A percentile compares a stretch with the other conserved stretches of the same genome.
Evolutionary conservation across 2,888 invertebrate species (phyloP).

Genomic region (Calameuta idolon): DNA sequence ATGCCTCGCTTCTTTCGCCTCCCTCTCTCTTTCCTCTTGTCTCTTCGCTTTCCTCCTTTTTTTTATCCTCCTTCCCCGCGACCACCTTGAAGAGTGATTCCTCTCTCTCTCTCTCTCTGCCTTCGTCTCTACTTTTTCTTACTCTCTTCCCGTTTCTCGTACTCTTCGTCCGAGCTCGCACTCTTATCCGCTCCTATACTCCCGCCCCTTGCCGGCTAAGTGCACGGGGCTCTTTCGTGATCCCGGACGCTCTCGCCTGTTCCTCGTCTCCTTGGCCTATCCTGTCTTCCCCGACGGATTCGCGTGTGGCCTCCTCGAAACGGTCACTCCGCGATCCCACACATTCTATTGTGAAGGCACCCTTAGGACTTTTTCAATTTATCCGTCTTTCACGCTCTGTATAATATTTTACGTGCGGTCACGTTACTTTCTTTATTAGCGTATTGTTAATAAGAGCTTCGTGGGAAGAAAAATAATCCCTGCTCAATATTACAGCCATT

Average conservation of each 20-base stretch:
- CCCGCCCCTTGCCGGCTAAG: background rate
- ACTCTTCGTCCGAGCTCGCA: background rate
- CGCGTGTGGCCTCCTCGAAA: background rate
- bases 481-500: background rate
- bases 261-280: background rate
- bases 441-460: background rate
- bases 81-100: background rate
- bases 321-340: background rate
- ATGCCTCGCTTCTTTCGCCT: conserved; percentile 56
- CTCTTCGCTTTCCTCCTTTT: conserved; percentile 13
- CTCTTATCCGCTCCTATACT: background rate
- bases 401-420: background rate
- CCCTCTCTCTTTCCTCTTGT: conserved; percentile 22
- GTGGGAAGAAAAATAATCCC: background rate
- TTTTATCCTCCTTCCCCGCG: background rate
- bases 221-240: background rate
- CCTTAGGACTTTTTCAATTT: background rate
- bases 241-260: background rate
- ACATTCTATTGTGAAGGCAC: background rate
- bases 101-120: conserved; percentile 15
- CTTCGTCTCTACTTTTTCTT: background rate
- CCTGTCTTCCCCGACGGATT: background rate
- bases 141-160: background rate
- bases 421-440: background rate
- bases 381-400: background rate